Conservation (phyloP, 2,113 vertebrate species). For the Alectura lathami region DNA sequence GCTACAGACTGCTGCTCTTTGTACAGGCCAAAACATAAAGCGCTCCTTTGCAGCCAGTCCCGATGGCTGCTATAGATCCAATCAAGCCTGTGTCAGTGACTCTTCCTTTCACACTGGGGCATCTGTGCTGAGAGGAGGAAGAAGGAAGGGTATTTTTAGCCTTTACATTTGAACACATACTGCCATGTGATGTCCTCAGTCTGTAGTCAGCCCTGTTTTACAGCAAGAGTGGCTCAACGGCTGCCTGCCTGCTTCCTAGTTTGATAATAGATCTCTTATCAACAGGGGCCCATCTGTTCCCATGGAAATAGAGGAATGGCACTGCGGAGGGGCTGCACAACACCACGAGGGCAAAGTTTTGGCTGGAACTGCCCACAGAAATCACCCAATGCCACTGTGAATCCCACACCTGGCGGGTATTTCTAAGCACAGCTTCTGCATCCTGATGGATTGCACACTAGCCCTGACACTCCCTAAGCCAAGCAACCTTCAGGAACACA, state of each 20-base stretch:
- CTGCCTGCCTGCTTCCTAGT: not conserved
- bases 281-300: conserved; percentile 17
- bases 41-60: not conserved
- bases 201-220: not conserved
- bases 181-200: conserved; percentile 26
- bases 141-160: conserved; percentile 54
- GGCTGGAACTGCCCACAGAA: not conserved
- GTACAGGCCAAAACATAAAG: not conserved
- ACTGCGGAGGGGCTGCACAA: not conserved
- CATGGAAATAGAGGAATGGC: not conserved
- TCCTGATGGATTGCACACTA: not conserved
- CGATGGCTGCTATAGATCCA: not conserved
- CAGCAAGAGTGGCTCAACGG: not conserved
- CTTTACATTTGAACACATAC: not conserved
- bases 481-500: not conserved
- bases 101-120: conserved; percentile 25
- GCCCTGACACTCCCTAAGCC: not conserved
- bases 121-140: conserved; percentile 14
- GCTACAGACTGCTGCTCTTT: not conserved
- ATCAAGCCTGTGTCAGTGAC: not conserved
- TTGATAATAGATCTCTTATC: conserved; percentile 3
- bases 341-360: not conserved
- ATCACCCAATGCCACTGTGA: not conserved
- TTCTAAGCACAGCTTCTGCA: not conserved
- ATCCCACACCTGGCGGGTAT: fast-evolving